These are phyloP conservation scores for Theocolax elegans DNA, from an alignment of 1,140 invertebrate species.

Conservation along the genomic window DNA sequence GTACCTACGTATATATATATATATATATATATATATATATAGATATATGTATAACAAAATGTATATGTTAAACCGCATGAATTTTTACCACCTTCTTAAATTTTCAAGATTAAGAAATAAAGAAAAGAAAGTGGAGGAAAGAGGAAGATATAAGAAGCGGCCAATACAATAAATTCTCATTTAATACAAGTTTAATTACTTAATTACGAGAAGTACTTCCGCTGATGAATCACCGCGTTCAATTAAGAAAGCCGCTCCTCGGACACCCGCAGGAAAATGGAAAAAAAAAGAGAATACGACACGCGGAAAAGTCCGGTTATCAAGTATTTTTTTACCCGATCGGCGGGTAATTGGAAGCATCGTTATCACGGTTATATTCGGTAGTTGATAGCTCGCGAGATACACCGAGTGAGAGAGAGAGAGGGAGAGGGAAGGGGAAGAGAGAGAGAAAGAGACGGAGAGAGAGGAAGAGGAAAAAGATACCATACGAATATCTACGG, in stretches of 20 bases:
- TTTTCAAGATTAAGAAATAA: no score
- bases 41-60: no score
- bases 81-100: no score
- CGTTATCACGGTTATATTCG: slow-evolving; percentile 30
- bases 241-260: not conserved
- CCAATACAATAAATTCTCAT: slow-evolving; percentile 29
- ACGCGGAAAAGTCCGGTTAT: not conserved
- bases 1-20: no score
- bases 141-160: not conserved
- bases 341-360: slow-evolving; percentile 23
- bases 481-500: slow-evolving; percentile 21
- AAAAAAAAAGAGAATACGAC: no score
- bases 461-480: no score
- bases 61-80: no score
- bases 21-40: no score
- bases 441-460: no score
- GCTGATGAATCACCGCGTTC: not conserved
- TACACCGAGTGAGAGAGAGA: no score
- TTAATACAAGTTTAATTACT: slow-evolving; percentile 28
- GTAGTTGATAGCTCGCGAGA: not conserved
- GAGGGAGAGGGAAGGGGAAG: no score
- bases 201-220: slow-evolving; percentile 2
- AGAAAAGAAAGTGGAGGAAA: not conserved
- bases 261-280: not conserved
- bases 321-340: not conserved